Evolutionary conservation across 2,113 vertebrate species (phyloP), one percentile per base, ranked within the genome.

Genomic region (Gallinago jamesoni): DNA sequence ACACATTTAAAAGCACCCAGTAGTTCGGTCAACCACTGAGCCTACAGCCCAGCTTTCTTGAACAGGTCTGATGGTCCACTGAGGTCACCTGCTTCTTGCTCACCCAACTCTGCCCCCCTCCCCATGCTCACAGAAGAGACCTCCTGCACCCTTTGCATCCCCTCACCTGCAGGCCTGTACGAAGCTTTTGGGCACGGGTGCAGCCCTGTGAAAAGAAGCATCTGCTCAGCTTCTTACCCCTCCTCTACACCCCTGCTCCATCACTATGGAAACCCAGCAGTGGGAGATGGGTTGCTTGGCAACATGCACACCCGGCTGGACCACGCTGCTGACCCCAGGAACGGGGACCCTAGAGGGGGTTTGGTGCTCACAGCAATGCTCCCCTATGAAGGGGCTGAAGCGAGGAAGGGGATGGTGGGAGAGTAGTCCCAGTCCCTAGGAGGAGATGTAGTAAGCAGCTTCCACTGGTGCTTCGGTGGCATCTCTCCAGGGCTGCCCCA

Each of bases 151-250:
- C 27, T 62, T 20, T 52, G 35, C n/a, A 43, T 4, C 30, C 33
- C n/a, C 2, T 0, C 9, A 20, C 19, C 28, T 4, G 0, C 10
- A 9, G 8, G 35, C 35, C 15, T 1, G 0, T 5, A 18, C 1
- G 0, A 28, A 79, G 59, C 35, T 74, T 84, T 56, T 3, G 57
- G 63, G 57, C 48, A 81, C 59, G 48, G 53, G 79, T 60, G 48
- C 55, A 73, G 43, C 41, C 60, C 88, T 0, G 0, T 23, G 13
- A 85, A 22, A 50, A 47, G 43, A 60, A 86, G 55, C 50, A 64
- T 55, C 77, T 82, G 56, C 76, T 83, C 11, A 1, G 56, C 76
- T 59, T 41, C 69, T 47, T 23, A n/a, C 30, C 63, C 63, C 74
- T 4, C 5, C 35, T 15, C 56, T 1, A 0, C 3, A 0, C 47